Evolutionary conservation across 2,113 vertebrate species (phyloP), one percentile per base, ranked within the genome.

Genomic region (Albula glossodonta): DNA sequence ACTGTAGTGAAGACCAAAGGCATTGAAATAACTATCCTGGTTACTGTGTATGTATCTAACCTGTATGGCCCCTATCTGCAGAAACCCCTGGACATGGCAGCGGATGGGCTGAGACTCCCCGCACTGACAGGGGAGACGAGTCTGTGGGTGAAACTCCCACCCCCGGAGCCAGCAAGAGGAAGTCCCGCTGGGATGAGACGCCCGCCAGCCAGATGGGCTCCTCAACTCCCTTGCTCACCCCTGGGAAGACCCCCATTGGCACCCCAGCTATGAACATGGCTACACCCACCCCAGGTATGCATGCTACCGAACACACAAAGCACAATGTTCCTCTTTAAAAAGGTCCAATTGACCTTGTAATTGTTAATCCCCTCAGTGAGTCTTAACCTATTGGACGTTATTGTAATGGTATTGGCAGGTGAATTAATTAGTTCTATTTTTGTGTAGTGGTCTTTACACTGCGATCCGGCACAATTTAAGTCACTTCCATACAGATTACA

Each of bases 241-340:
- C 98, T 63, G 98, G 98, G 83, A 99, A 99, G 91, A 99, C 98
- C 51, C 98, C 98, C 52, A 97, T 99, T 25, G 98, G 98, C 78
- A 99, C 98, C 4, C 98, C 98, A 84, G 98, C 98, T 22, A 99
- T 99, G 98, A 98, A 99, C 91, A 98, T 99, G 98, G 97, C 98
- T 50, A 99, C 98, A 0, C 98, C 98, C 19, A 99, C 98, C 15
- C 98, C 98, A 94, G 98, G 98, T 99, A 92, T 82, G 31, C 12
- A 49, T 31, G 22, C 22, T 22, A n/a, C 70, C 8, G 5, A 8
- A 11, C 5, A 9, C 70, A 74, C 6, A 31, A 11, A 74, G 31
- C 17, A 11, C 7, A 60, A 15, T 41, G 31, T 41, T 41, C 31
- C 31, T 41, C 31, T 41, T 41, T 41, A 41, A 41, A 41, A 41